Evolutionary conservation across 1,140 invertebrate genomes (phyloP), one percentile per base, ranked within the genome.

Genomic region (Orius insidiosus): DNA sequence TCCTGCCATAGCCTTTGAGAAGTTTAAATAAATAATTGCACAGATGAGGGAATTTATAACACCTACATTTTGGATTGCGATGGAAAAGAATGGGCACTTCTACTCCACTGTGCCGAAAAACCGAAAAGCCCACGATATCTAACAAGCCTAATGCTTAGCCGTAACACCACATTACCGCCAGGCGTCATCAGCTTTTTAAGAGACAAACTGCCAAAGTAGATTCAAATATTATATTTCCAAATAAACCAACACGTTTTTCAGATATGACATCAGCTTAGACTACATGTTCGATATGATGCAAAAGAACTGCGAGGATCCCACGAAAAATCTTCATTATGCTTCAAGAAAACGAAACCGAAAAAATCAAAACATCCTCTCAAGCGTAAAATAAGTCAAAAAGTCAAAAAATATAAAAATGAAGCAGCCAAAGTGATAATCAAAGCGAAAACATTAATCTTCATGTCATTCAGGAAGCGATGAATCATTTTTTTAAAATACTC

Each of bases 11-110:
- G n/a, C n/a, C n/a, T n/a, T n/a, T n/a, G n/a, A n/a, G n/a, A n/a
- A n/a, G n/a, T n/a, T n/a, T n/a, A n/a, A n/a, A n/a, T n/a, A n/a
- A n/a, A n/a, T n/a, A n/a, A n/a, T n/a, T 46, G 52, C 60, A 42
- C 62, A 88, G 83, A 85, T 62, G 81, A 86, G 65, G 83, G 81
- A n/a, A 68, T 86, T 46, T 88, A 88, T 61, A 86, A 87, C 53
- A 87, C 85, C 0, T 86, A 83, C 55, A 75, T 88, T 0, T 56
- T 88, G 52, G 85, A 87, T 57, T 80, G 81, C 0, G 83, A 86
- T 59, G 84, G 85, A 58, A 52, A 53, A 6, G 75, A 72, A 1
- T 88, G 83, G 83, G 72, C 78, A 1, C 63, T 88, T 30, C 63
- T 88, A 8, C 71, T 88, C 56, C 84, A 88, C 57, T 88, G 85